Percentiles rank a stretch among this genome's conserved stretches.
Evolutionary conservation across 1,140 invertebrate genomes (phyloP).

Genomic region (Sinonovacula constricta): DNA sequence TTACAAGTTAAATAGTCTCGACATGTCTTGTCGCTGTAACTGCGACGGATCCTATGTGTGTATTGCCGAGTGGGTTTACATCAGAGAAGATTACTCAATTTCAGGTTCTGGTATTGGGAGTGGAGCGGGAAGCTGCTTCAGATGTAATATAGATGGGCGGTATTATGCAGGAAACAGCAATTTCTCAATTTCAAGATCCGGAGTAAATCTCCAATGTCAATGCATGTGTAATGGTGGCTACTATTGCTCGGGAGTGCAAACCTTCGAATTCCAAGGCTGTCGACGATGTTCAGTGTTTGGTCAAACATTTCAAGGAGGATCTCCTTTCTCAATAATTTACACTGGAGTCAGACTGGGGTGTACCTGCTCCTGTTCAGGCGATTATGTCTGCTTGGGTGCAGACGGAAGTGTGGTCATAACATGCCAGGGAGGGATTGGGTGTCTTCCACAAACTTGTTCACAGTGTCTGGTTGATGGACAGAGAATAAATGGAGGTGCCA

Average conservation of each 20-base stretch:
- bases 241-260: conserved; percentile 22
- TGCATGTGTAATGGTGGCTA: conserved; percentile 53
- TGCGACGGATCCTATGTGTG: conserved; percentile 42
- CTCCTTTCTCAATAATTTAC: conserved; percentile 23
- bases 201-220: conserved; percentile 49
- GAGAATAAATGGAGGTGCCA: conserved; percentile 17
- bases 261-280: conserved; percentile 11
- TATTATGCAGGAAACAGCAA: conserved; percentile 28
- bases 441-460: conserved; percentile 17
- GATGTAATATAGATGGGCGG: conserved; percentile 41
- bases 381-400: conserved; percentile 28
- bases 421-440: conserved; percentile 25
- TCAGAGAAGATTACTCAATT: conserved; percentile 26
- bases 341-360: conserved; percentile 29
- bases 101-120: conserved; percentile 40
- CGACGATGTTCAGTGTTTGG: conserved; percentile 24
- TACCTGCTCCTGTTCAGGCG: conserved; percentile 19
- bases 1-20: conserved; percentile 16
- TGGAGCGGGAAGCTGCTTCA: conserved; percentile 14
- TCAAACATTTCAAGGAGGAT: conserved; percentile 6
- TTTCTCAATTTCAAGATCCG: conserved; percentile 39
- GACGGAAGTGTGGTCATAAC: conserved; percentile 5
- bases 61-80: conserved; percentile 30
- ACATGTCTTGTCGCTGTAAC: conserved; percentile 39
- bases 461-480: conserved; percentile 35